These are phyloP conservation scores for Zoanthus solanderi DNA, from an alignment of 92 coral and sea anemone species.

Conservation along the genomic window DNA sequence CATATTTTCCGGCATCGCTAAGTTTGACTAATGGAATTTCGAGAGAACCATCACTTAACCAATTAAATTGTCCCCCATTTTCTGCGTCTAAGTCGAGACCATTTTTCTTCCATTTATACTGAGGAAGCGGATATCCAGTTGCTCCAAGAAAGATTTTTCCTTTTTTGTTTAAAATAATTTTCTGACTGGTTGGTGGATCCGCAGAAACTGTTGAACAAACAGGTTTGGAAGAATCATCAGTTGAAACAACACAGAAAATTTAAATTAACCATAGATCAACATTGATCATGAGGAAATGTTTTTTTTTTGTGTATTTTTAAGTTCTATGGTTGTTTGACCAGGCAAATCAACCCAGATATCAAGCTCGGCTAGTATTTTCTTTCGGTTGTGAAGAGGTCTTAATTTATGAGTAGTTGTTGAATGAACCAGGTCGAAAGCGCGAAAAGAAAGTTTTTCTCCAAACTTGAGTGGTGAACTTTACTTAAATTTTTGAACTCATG, in stretches of 20 bases:
- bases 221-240: background rate
- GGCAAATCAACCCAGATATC: too few species aligned
- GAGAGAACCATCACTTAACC: constrained; percentile 2
- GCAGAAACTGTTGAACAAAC: constrained; percentile 4
- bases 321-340: too few species aligned
- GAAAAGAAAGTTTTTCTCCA: too few species aligned
- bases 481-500: too few species aligned
- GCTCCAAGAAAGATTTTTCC: constrained; percentile 16
- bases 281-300: background rate
- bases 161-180: background rate
- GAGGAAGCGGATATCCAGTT: background rate
- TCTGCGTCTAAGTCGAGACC: background rate
- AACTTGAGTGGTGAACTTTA: too few species aligned
- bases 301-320: too few species aligned
- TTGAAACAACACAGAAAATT: background rate
- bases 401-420: too few species aligned
- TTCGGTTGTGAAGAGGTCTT: too few species aligned
- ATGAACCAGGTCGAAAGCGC: too few species aligned
- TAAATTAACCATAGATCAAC: background rate
- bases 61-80: constrained; percentile 5
- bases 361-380: too few species aligned
- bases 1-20: constrained; percentile 19
- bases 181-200: background rate
- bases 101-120: constrained; percentile 19
- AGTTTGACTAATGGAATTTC: constrained; percentile 9